phyloP scores from a whole-genome alignment of 1,140 invertebrate genomes.

The Plutomurus gul region DNA sequence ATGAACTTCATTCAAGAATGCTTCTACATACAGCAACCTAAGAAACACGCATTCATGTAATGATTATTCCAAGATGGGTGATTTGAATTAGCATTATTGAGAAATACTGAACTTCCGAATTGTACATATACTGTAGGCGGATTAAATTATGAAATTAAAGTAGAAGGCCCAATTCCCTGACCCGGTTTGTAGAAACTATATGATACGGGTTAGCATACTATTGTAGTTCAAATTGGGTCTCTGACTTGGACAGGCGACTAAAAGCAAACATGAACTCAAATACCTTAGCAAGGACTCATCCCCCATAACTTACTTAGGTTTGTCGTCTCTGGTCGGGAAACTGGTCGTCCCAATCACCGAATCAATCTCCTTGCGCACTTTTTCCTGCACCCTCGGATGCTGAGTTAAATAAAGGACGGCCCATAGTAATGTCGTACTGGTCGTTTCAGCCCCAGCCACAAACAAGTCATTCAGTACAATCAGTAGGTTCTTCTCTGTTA shows the following conservation, averaged over 20 bases:
- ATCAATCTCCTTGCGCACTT: conserved; percentile 57
- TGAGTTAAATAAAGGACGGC: conserved; percentile 57
- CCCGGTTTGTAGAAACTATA: no score
- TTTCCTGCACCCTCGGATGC: conserved; percentile 57
- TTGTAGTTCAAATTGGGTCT: no score
- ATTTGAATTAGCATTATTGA: no score
- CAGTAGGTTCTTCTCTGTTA: conserved; percentile 8
- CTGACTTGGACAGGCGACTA: no score
- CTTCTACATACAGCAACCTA: conserved; percentile 75
- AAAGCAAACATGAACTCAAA: no score
- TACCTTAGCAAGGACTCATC: no score
- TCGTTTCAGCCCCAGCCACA: conserved; percentile 58
- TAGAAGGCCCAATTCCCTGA: no score
- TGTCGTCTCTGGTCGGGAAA: conserved; percentile 70
- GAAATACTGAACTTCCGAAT: no score
- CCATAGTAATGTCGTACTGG: conserved; percentile 59
- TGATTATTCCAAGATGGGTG: neutral
- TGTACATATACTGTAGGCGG: no score
- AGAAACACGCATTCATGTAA: neutral
- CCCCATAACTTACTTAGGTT: conserved; percentile 65
- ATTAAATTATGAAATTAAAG: no score
- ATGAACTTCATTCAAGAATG: conserved; percentile 73
- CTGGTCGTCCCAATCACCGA: conserved; percentile 59
- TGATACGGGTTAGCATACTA: no score
- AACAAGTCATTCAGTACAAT: conserved; percentile 27